Evolutionary conservation across 2,888 invertebrate species (phyloP).

Genomic region (Campoplex capitator): DNA sequence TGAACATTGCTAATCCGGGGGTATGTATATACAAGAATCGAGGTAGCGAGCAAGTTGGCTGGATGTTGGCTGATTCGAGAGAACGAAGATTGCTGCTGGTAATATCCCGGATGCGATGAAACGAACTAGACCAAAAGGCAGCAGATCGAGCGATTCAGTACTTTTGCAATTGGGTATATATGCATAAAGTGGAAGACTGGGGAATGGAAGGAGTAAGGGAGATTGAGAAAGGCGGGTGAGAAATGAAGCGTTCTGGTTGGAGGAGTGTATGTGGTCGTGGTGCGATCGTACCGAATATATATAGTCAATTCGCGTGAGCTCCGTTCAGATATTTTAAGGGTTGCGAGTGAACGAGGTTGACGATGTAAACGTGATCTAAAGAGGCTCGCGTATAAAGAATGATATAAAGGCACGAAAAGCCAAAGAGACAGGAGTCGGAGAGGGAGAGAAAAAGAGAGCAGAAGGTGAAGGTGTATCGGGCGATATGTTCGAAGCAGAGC

Average conservation of each 20-base stretch:
- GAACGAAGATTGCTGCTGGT: neutral
- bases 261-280: constrained; percentile 7
- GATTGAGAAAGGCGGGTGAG: neutral
- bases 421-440: neutral
- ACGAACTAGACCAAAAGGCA: neutral
- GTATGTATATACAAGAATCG: constrained; percentile 22
- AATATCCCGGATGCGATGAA: constrained; percentile 6
- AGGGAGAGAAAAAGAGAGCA: neutral
- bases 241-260: constrained; percentile 42
- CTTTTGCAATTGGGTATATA: neutral
- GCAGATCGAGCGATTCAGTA: constrained; percentile 21
- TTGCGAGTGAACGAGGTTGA: constrained; percentile 24
- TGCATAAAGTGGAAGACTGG: neutral
- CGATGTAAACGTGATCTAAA: constrained; percentile 42
- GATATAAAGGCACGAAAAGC: constrained; percentile 25
- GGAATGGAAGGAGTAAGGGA: neutral
- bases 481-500: constrained; percentile 40
- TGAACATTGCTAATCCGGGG: constrained; percentile 45
- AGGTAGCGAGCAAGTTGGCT: constrained; percentile 19
- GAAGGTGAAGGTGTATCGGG: constrained; percentile 5
- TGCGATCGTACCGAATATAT: constrained; percentile 11
- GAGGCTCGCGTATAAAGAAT: constrained; percentile 18
- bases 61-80: constrained; percentile 15
- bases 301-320: neutral
- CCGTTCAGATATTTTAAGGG: constrained; percentile 44